Evolutionary conservation across 2,888 invertebrate genomes (phyloP).

Genomic region (Drosophila heteroneura): DNA sequence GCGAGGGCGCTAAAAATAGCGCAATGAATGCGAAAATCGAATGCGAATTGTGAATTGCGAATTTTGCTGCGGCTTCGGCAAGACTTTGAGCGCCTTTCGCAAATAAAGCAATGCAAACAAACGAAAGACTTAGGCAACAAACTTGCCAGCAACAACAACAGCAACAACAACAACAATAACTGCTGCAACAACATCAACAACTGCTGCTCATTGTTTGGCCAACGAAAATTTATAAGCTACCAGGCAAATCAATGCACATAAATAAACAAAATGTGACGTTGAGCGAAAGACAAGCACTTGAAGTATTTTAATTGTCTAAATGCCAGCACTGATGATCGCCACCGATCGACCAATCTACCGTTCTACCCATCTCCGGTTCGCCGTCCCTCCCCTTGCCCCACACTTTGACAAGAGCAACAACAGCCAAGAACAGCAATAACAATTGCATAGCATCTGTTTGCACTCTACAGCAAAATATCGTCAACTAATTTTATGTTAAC

Average conservation of each 20-base stretch:
- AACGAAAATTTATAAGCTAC: constrained; percentile 78
- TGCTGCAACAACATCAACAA: constrained; percentile 28
- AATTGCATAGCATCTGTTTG: constrained; percentile 49
- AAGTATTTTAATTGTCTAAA: constrained; percentile 83
- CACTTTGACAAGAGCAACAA: constrained; percentile 43
- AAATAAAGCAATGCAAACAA: constrained; percentile 70
- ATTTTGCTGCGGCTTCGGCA: constrained; percentile 2
- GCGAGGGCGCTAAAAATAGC: constrained; percentile 65
- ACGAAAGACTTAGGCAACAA: constrained; percentile 74
- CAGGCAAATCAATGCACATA: constrained; percentile 77
- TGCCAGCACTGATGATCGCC: constrained; percentile 75
- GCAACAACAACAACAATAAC: constrained; percentile 13
- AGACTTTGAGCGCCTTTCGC: constrained; percentile 33
- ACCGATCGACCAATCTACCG: constrained; percentile 33
- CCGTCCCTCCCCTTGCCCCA: background rate
- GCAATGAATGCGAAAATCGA: constrained; percentile 32
- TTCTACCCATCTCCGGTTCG: constrained; percentile 13
- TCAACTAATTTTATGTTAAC: background rate
- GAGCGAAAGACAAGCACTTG: constrained; percentile 80
- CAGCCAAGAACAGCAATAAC: constrained; percentile 28
- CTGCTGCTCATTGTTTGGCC: constrained; percentile 63
- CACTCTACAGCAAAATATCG: constrained; percentile 49
- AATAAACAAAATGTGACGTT: constrained; percentile 78
- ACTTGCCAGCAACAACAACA: constrained; percentile 43
- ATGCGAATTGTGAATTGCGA: constrained; percentile 15